Evolutionary conservation across 1,140 invertebrate species (phyloP).

Genomic region (Orius insidiosus): DNA sequence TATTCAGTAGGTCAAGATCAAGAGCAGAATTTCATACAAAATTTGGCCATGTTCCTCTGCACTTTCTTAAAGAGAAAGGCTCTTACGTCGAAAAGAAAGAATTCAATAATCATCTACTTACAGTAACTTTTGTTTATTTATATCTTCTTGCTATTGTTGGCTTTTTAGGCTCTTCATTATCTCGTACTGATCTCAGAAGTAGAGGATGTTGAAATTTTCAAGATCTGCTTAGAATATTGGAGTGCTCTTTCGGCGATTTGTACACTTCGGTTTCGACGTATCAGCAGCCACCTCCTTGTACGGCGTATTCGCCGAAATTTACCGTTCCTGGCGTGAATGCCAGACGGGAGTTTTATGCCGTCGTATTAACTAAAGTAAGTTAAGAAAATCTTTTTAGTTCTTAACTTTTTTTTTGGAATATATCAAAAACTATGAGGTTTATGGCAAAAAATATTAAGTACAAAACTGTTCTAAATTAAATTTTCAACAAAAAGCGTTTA

Average conservation of each 20-base stretch:
- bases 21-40: constrained; percentile 98
- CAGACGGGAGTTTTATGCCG: constrained; percentile 40
- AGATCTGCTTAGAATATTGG: constrained; percentile 99
- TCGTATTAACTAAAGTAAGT: constrained; percentile 56
- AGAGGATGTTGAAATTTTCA: constrained; percentile 98
- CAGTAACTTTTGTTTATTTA: constrained; percentile 27
- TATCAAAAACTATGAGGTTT: no score
- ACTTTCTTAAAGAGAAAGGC: constrained; percentile 93
- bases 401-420: no score
- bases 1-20: constrained; percentile 85
- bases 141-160: neutral
- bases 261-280: constrained; percentile 51
- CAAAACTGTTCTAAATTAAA: no score
- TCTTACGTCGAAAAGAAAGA: constrained; percentile 66
- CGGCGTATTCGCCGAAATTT: constrained; percentile 11
- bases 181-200: constrained; percentile 95
- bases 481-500: no score
- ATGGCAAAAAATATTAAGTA: no score
- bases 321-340: neutral
- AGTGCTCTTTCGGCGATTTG: constrained; percentile 80
- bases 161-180: constrained; percentile 62
- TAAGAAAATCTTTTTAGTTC: neutral
- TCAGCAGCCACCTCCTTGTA: constrained; percentile 16
- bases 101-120: constrained; percentile 49
- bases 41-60: constrained; percentile 91